Percentiles rank a stretch among this genome's conserved stretches.
phyloP scores from a whole-genome alignment of 2,113 vertebrate genomes.

The Vulpes vulpes region DNA sequence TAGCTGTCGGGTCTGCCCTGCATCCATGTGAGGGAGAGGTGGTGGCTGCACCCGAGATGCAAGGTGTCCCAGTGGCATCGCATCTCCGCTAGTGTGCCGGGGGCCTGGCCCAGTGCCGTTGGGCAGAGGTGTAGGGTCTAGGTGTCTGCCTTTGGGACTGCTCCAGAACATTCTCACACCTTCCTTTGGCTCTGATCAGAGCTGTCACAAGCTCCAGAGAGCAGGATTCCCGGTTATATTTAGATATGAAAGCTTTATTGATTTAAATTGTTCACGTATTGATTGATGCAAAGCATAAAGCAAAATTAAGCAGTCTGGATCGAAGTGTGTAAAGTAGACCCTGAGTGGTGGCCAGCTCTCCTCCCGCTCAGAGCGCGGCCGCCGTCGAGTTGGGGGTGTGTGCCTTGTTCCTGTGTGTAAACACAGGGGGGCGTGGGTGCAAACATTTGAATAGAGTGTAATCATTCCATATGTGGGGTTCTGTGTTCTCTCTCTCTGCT shows the following conservation, averaged over 20 bases:
- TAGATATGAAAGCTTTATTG: not conserved
- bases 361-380: rapidly evolving
- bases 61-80: rapidly evolving
- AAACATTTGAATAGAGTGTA: rapidly evolving
- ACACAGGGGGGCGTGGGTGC: rapidly evolving
- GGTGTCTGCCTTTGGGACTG: not conserved
- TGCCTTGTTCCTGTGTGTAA: not conserved
- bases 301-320: no score
- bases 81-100: no score
- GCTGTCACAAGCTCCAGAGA: not conserved
- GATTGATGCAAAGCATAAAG: not conserved
- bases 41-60: not conserved
- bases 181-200: not conserved
- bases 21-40: rapidly evolving
- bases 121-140: not conserved
- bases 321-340: rapidly evolving
- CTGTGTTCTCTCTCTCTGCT: not conserved
- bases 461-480: not conserved
- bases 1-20: not conserved
- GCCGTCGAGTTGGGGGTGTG: rapidly evolving
- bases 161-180: no score
- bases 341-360: rapidly evolving
- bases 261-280: not conserved
- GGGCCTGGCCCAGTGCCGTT: not conserved
- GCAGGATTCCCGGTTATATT: not conserved